Evolutionary conservation across 2,797 vertebrate genomes (phyloP).

Genomic region (Microhierax caerulescens): DNA sequence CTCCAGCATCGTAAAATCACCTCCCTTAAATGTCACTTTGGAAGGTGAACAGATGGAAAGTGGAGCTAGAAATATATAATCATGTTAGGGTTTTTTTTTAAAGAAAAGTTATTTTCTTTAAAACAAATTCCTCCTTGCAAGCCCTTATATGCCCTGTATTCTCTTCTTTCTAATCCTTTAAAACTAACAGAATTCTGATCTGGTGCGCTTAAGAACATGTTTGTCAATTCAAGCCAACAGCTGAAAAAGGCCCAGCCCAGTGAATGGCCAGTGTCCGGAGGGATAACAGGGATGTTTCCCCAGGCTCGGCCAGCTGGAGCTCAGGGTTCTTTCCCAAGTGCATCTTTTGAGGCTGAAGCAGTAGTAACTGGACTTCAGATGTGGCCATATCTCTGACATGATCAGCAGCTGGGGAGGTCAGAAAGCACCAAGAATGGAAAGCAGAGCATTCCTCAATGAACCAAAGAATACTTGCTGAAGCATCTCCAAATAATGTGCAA

Average conservation of each 20-base stretch:
- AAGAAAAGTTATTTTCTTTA: neutral
- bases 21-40: constrained; percentile 57
- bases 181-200: neutral
- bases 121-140: neutral
- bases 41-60: constrained; percentile 67
- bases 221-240: neutral
- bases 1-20: constrained; percentile 32
- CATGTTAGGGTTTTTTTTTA: neutral
- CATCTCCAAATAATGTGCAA: neutral
- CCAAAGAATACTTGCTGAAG: neutral
- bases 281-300: neutral
- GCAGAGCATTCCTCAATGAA: neutral
- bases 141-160: neutral
- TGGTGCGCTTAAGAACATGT: neutral
- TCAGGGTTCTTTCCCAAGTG: neutral
- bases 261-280: neutral
- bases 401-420: neutral
- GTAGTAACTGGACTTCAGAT: neutral
- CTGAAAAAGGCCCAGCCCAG: neutral
- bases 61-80: constrained; percentile 21
- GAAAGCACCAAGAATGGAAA: neutral
- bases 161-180: neutral
- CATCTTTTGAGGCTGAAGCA: neutral
- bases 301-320: neutral
- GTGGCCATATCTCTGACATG: accelerated